Percentiles rank a stretch among this genome's conserved stretches.
Evolutionary conservation across 2,888 invertebrate species (phyloP).

Genomic region (Coremacera marginata): DNA sequence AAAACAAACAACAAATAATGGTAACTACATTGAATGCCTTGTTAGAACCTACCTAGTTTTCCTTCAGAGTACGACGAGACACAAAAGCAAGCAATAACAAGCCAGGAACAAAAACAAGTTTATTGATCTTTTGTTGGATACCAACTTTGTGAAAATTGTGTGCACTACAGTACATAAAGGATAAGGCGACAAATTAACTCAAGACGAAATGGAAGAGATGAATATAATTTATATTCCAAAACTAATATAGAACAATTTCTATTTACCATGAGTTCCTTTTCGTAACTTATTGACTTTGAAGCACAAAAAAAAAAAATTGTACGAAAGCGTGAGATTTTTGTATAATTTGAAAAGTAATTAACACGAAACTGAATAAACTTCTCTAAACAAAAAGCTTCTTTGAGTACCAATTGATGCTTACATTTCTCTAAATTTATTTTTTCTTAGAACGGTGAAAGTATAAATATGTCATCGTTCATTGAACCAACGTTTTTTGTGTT

Average conservation of each 20-base stretch:
- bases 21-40: neutral
- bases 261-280: no score
- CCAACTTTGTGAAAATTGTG: neutral
- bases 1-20: neutral
- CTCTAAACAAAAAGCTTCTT: neutral
- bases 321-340: no score
- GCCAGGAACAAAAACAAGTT: neutral
- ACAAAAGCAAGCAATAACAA: neutral
- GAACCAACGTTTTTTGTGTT: no score
- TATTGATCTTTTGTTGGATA: neutral
- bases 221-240: no score
- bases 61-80: neutral
- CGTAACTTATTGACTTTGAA: no score
- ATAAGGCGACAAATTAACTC: no score
- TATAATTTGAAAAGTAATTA: neutral
- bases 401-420: neutral
- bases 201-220: no score
- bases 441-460: neutral
- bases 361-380: neutral
- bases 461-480: no score
- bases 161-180: no score
- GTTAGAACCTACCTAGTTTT: slow-evolving; percentile 6
- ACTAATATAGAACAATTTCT: no score
- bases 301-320: no score
- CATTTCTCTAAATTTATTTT: neutral